Percentiles rank a stretch among this genome's conserved stretches.
phyloP scores from a whole-genome alignment of 1,140 invertebrate genomes.

The Drosophila eugracilis region DNA sequence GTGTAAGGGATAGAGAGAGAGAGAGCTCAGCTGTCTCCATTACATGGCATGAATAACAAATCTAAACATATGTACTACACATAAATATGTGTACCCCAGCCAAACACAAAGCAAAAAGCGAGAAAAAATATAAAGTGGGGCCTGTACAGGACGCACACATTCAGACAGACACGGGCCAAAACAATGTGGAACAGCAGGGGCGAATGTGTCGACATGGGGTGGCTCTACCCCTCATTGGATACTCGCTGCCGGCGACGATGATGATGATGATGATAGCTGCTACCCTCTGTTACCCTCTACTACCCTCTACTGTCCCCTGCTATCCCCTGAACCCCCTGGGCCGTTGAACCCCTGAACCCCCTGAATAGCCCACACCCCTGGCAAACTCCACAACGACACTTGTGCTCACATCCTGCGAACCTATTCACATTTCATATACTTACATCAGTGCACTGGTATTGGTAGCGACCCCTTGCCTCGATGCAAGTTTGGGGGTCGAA shows the following conservation, averaged over 20 bases:
- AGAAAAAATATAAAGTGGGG: constrained; percentile 29
- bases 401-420: constrained; percentile 81
- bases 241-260: constrained; percentile 50
- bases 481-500: constrained; percentile 20
- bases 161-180: constrained; percentile 29
- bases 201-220: constrained; percentile 34
- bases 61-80: constrained; percentile 81
- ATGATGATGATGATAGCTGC: constrained; percentile 65
- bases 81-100: constrained; percentile 60
- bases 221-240: constrained; percentile 33
- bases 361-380: background rate
- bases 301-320: too few species aligned
- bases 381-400: constrained; percentile 39
- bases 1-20: constrained; percentile 18
- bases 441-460: constrained; percentile 82
- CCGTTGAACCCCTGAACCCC: constrained; percentile 6
- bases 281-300: constrained; percentile 18
- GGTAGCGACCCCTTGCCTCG: constrained; percentile 51
- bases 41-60: constrained; percentile 73
- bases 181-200: constrained; percentile 60
- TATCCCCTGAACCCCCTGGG: background rate
- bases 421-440: constrained; percentile 85
- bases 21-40: constrained; percentile 48
- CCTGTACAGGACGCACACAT: constrained; percentile 27
- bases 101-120: constrained; percentile 24